Base-by-base conservation (phyloP, 2,113 vertebrate species). In the Sialia sialis region DNA sequence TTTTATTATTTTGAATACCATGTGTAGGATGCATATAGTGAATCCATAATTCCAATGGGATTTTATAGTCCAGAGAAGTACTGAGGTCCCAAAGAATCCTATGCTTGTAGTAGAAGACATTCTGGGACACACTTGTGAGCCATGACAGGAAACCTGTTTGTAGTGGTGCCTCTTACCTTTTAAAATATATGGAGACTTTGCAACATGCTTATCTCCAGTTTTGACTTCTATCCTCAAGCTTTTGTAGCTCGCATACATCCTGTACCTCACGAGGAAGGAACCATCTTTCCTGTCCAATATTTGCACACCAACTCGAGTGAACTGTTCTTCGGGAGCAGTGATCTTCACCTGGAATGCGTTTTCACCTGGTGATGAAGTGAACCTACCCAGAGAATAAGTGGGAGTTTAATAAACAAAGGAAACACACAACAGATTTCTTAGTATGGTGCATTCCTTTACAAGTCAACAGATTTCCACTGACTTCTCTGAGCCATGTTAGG, bases 231-330 rank as follows among this genome's bases (percentile, higher is more conserved):
- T 95, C 91, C 97, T 98, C 91, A 99, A 96, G 83, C 96, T 98
- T n/a, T 94, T 96, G 97, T 99, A 99, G 97, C 98, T 99, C 46
- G 99, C 98, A 13, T 99, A 99, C 99, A 99, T 99, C 96, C 98
- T 98, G 93, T 99, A 99, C 44, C 99, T 98, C 21, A 99, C 99
- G 27, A 99, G 97, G 91, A 99, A 99, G 19, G 99, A 99, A 13
- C 99, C 99, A 95, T 99, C 99, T 60, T 98, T 98, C 75, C 99
- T 98, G 94, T 99, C 99, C 96, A 99, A 97, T 75, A 99, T 97
- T 93, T 99, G 99, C 70, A 99, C 97, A 94, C 99, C 99, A 56
- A 99, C 98, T 80, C 99, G 98, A 85, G 98, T 98, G 96, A 99
- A 99, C 14, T 98, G 98, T 81, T 99, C 99, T 13, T 97, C 98